Percentiles rank a stretch among this genome's conserved stretches.
These are phyloP conservation scores for Fregata magnificens DNA, from an alignment of 2,113 vertebrate species.

Conservation along the genomic window DNA sequence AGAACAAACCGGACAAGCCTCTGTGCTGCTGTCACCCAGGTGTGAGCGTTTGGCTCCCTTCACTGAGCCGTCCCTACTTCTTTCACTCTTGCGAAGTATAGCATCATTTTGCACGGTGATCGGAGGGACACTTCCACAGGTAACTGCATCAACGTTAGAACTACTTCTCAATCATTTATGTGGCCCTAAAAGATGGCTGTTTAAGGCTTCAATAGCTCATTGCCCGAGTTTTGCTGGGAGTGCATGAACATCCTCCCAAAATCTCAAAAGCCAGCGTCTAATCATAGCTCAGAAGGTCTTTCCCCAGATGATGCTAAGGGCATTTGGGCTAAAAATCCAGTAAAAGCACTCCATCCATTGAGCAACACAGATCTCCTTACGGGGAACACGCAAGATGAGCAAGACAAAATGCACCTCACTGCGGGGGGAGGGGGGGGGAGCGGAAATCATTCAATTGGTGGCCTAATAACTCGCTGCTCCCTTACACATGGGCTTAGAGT, in stretches of 20 bases:
- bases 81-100: fast-evolving
- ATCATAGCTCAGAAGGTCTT: neutral
- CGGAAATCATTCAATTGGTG: neutral
- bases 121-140: neutral
- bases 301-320: neutral
- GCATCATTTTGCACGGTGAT: fast-evolving
- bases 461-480: neutral
- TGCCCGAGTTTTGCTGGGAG: neutral
- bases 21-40: neutral
- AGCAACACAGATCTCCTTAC: neutral
- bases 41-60: fast-evolving
- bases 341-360: neutral
- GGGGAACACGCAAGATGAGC: neutral
- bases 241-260: neutral
- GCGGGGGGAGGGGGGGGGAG: too few species aligned
- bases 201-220: neutral
- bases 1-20: fast-evolving
- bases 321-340: neutral
- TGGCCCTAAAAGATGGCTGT: neutral
- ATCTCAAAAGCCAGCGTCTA: neutral
- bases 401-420: neutral
- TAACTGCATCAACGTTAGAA: too few species aligned
- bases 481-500: neutral
- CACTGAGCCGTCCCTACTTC: fast-evolving
- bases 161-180: fast-evolving